Evolutionary conservation across 2,888 invertebrate species (phyloP).

Genomic region (Plutella xylostella): DNA sequence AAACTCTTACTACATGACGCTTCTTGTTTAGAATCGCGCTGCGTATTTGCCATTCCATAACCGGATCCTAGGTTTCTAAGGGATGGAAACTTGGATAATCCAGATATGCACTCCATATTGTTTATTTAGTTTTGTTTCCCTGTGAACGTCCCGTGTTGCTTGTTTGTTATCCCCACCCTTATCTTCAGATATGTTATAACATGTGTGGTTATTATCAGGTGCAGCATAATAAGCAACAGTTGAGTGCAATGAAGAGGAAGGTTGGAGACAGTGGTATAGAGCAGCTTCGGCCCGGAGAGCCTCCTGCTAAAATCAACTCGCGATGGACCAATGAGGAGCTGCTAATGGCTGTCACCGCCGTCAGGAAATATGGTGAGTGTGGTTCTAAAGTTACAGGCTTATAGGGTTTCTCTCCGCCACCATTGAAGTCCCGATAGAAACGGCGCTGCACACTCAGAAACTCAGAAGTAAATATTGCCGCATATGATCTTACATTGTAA

Average conservation of each 20-base stretch:
- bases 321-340: conserved; percentile 95
- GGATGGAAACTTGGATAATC: conserved; percentile 48
- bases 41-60: not conserved
- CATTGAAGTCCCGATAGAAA: no score
- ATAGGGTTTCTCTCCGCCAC: no score
- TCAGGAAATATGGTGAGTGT: conserved; percentile 85
- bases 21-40: not conserved
- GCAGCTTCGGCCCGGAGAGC: conserved; percentile 72
- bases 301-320: conserved; percentile 80
- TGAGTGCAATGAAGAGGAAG: conserved; percentile 88
- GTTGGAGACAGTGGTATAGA: conserved; percentile 71
- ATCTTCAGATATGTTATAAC: not conserved
- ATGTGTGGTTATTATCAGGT: conserved; percentile 74
- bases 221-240: conserved; percentile 93
- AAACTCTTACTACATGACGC: not conserved
- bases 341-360: conserved; percentile 90
- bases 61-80: no score
- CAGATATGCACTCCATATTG: conserved; percentile 50
- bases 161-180: not conserved
- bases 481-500: no score
- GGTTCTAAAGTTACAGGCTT: no score
- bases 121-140: conserved; percentile 7
- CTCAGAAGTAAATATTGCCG: no score
- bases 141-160: not conserved
- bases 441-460: no score